Evolutionary conservation across 2,888 invertebrate species (phyloP).

Genomic region (Norana najaformis): DNA sequence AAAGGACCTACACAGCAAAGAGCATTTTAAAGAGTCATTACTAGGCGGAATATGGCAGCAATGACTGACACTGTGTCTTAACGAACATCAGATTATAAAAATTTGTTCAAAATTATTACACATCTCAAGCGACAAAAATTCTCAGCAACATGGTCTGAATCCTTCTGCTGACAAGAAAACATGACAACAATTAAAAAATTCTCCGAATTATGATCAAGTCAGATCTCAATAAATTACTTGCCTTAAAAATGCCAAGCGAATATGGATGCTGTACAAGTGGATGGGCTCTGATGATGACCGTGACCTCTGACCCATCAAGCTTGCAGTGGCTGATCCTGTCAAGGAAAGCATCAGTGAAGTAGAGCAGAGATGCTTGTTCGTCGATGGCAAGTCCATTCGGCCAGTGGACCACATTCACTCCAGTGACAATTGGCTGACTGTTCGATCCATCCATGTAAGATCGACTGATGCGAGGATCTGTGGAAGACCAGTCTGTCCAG

Average conservation of each 20-base stretch:
- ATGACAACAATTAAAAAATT: no score
- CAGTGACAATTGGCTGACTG: constrained; percentile 58
- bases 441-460: constrained; percentile 79
- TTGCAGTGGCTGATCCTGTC: constrained; percentile 80
- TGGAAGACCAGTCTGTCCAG: constrained; percentile 85
- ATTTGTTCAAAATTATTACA: no score
- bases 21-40: no score
- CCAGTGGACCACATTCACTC: constrained; percentile 74
- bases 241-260: constrained; percentile 80
- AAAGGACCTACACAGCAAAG: no score
- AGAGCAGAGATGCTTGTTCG: constrained; percentile 77
- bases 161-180: no score
- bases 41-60: no score
- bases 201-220: background rate
- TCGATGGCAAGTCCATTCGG: constrained; percentile 86
- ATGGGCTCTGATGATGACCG: constrained; percentile 64
- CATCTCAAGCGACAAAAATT: no score
- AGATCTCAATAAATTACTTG: constrained; percentile 33
- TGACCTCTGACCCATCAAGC: constrained; percentile 71
- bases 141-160: no score
- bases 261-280: constrained; percentile 75
- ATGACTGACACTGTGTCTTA: no score
- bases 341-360: constrained; percentile 83
- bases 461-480: constrained; percentile 76
- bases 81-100: no score